Evolutionary conservation across 2,888 invertebrate species (phyloP), one percentile per base, ranked within the genome.

Genomic region (Epinotia ramella): DNA sequence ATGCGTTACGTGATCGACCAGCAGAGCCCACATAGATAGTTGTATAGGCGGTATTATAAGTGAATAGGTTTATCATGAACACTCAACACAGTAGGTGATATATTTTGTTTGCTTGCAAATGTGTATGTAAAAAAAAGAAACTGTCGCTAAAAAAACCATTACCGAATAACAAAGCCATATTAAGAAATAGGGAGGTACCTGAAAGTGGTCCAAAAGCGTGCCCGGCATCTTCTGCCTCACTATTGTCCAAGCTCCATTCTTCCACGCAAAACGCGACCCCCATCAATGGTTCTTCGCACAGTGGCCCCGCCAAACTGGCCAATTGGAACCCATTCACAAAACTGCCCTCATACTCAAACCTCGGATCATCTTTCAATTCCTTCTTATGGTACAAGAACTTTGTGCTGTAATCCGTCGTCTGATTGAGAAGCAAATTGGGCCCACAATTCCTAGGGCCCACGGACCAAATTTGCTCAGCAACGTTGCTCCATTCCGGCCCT

Each of bases 251-350:
- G 0, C 93, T 95, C 97, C 98, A 99, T 80, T 97, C 97, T 82
- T 98, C 97, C 1, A 99, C 95, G 72, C 97, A 95, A 91, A 99
- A 99, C 20, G 97, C 98, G 0, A 99, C 98, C 1, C 99, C 99
- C 94, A 97, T 97, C 97, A 99, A 97, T 2, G 99, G 99, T 87
- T 99, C 99, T 84, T 99, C 99, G 91, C 99, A 99, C 63, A 99
- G 89, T 0, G 99, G 99, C 0, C 99, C 99, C 60, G 98, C 96
- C 72, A 97, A 90, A 40, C 98, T 96, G 7, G 98, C 97, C 89
- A 98, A 90, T 95, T 98, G 97, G 90, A 98, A 97, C 11, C 98
- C 98, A 90, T 97, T 98, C 4, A 98, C 95, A 86, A 98, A 96
- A 87, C 97, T 97, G 86, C 96, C 97, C 84, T 97, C 98, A 87